A percentile compares a stretch with the other conserved stretches of the same genome.
These are phyloP conservation scores for Asteroscopus sphinx DNA, from an alignment of 2,888 invertebrate species.

Conservation along the genomic window DNA sequence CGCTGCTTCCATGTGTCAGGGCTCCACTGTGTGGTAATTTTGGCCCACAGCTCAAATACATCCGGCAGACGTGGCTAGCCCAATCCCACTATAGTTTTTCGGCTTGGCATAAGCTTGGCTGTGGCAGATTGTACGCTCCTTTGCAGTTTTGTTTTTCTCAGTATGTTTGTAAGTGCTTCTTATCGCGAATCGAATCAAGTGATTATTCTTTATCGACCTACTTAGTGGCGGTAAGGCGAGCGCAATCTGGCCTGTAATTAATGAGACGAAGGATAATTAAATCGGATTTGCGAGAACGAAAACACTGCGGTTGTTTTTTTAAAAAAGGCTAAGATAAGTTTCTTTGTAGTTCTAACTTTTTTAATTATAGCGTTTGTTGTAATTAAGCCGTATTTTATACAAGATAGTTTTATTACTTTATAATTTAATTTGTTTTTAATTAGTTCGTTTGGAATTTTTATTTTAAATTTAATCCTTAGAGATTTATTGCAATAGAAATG, in stretches of 20 bases:
- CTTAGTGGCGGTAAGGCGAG: slow-evolving; percentile 55
- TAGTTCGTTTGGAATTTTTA: slow-evolving; percentile 20
- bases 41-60: no score
- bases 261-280: slow-evolving; percentile 76
- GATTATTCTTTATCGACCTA: neutral
- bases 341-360: slow-evolving; percentile 44
- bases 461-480: slow-evolving; percentile 5
- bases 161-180: neutral
- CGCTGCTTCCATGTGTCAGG: no score
- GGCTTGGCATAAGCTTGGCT: no score
- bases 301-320: slow-evolving; percentile 53
- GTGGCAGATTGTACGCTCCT: no score
- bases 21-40: no score
- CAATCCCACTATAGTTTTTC: no score
- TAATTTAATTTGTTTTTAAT: slow-evolving; percentile 17
- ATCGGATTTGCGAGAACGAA: slow-evolving; percentile 68
- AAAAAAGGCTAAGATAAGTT: slow-evolving; percentile 34
- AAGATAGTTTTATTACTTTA: slow-evolving; percentile 8
- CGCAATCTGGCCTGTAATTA: slow-evolving; percentile 77
- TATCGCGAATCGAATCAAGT: neutral
- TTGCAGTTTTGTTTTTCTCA: neutral
- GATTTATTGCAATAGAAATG: slow-evolving; percentile 15
- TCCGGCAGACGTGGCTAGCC: no score
- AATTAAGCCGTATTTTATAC: slow-evolving; percentile 20
- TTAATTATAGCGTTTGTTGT: slow-evolving; percentile 13